Evolutionary conservation across 2,888 invertebrate species (phyloP), one percentile per base, ranked within the genome.

Genomic region (Seira ritae): DNA sequence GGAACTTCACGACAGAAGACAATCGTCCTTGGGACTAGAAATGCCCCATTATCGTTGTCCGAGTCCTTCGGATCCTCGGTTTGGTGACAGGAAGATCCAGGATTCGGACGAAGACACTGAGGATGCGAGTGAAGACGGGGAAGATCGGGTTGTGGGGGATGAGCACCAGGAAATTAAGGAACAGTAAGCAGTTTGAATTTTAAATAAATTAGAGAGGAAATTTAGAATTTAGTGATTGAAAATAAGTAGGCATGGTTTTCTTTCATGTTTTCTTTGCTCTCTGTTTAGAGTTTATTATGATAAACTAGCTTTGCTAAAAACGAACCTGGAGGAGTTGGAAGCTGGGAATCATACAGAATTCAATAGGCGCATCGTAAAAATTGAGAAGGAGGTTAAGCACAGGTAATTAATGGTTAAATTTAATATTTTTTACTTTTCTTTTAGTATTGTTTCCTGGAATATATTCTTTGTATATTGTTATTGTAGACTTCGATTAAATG

Each of bases 281-380:
- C 31, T 31, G 91, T 91, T 0, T 90, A 96, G 96, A 91, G 94
- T 96, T 92, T 97, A 96, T 90, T 96, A 97, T 90, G 98, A 97
- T 90, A 98, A 98, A 91, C 91, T 98, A 88, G 95, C 95, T 0
- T 95, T 93, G 90, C 92, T 98, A 17, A 97, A 97, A 91, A 96
- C 96, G 90, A 81, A 80, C 8, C 90, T 98, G 50, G 95, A 96
- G 88, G 97, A 98, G 90, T 91, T 98, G 19, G 95, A 96, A 90
- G 96, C 96, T 79, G 95, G 96, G 0, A 93, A 94, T 0, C 96
- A 97, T 90, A 95, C 96, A 0, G 98, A 98, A 1, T 86, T 69
- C 24, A 77, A 77, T 23, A 55, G 80, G 15, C 73, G 77, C 19
- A 31, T 84, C 8, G 72, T 24, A 1, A 84, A 76, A 24, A n/a